phyloP scores from a whole-genome alignment of 1,140 invertebrate species.

The Drosophila aff. region DNA sequence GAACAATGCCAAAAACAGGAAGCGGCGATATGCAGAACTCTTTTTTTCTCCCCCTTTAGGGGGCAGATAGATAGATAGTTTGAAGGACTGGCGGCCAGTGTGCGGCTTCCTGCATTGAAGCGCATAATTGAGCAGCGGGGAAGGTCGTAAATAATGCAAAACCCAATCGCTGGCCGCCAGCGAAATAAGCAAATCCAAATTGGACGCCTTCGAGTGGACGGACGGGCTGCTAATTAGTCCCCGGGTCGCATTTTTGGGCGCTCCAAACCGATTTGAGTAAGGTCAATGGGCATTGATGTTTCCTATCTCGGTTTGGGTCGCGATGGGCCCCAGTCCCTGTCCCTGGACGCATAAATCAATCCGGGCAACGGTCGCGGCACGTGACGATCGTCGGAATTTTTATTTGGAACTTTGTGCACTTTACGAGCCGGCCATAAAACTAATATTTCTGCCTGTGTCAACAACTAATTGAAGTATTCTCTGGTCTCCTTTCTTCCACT shows the following conservation, averaged over 20 bases:
- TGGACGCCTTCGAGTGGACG: constrained; percentile 40
- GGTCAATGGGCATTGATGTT: constrained; percentile 44
- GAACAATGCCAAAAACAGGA: constrained; percentile 43
- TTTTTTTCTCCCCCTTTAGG: constrained; percentile 1
- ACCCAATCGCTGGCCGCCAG: constrained; percentile 37
- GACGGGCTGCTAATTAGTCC: constrained; percentile 53
- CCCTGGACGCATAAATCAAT: constrained; percentile 55
- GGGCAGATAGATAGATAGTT: constrained; percentile 20
- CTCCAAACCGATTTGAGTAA: constrained; percentile 50
- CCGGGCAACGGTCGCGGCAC: constrained; percentile 38
- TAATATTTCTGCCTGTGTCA: constrained; percentile 62
- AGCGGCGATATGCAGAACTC: constrained; percentile 23
- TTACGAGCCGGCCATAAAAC: constrained; percentile 62
- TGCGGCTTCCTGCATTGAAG: constrained; percentile 58
- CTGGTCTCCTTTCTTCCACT: constrained; percentile 28
- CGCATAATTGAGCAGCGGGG: constrained; percentile 68
- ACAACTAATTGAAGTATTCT: constrained; percentile 76
- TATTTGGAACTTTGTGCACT: constrained; percentile 64
- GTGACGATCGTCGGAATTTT: constrained; percentile 62
- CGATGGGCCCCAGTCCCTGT: background rate
- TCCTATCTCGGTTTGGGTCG: constrained; percentile 36
- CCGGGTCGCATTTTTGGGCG: constrained; percentile 37
- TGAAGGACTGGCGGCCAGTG: constrained; percentile 68
- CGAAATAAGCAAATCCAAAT: constrained; percentile 49
- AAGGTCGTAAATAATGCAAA: constrained; percentile 75